Evolutionary conservation across 2,797 vertebrate species (phyloP), one percentile per base, ranked within the genome.

Genomic region (Cyprinodon diabolis): DNA sequence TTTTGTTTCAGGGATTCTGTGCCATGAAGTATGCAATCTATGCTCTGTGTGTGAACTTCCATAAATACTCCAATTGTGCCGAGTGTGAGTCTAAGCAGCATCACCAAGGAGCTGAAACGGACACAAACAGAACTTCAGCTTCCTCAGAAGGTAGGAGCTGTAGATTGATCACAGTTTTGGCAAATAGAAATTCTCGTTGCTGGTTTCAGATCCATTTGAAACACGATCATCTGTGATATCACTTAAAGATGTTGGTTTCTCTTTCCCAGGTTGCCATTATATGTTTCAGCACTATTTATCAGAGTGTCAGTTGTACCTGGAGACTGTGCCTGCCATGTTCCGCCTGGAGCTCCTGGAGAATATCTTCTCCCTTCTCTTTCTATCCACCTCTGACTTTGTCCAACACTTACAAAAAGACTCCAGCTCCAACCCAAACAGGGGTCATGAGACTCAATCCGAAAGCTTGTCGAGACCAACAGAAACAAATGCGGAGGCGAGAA

Each of bases 21-120:
- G 97, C 96, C 87, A 97, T 99, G 95, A 99, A 99, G 83, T 98
- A 98, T 12, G 97, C 97, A 2, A 83, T 98, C 80, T 98, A 98
- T 25, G 97, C 98, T 35, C 95, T 99, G 71, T 98, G 97, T 80
- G 94, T 97, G 13, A 97, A 95, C 52, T 90, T 94, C n/a, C 96
- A 97, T 69, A 93, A 92, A 74, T 91, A 88, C 77, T 87, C 93
- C 3, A 87, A 82, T 30, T 96, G 96, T 91, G 88, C 68, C 3
- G 86, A 95, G 25, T 97, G 96, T 8, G 83, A 78, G 40, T 71
- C 51, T 5, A 12, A 54, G 48, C 77, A 73, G 45, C 81, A 79
- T 43, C 86, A 71, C 3, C 80, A 77, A 45, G 83, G 87, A 62
- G 69, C 89, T 68, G 93, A 93, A 60, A 84, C 62, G 15, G 82